Conservation (phyloP, 2,797 vertebrate genomes). For the Paguma larvata region DNA sequence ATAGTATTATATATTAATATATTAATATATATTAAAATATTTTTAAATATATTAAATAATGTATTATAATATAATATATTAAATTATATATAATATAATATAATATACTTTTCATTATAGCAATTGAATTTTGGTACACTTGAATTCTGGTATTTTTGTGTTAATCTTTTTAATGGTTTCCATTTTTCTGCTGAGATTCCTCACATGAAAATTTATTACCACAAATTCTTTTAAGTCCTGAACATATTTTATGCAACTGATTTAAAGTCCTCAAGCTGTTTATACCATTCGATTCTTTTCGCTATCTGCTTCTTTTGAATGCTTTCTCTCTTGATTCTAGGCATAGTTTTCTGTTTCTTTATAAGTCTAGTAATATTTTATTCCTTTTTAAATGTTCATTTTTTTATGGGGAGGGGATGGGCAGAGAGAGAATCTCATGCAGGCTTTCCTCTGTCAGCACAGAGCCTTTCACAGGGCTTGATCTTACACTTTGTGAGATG, state of each 20-base stretch:
- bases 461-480: too few relatives aligned
- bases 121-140: neutral
- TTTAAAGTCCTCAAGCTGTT: neutral
- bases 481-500: too few relatives aligned
- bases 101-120: neutral
- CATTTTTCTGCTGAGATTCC: neutral
- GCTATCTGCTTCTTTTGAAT: neutral
- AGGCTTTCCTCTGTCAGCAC: too few relatives aligned
- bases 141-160: neutral
- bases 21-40: too few relatives aligned
- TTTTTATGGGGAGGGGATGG: too few relatives aligned
- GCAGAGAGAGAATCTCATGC: too few relatives aligned
- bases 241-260: neutral
- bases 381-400: neutral
- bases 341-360: neutral
- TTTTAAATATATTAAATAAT: too few relatives aligned
- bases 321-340: neutral
- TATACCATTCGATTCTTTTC: neutral
- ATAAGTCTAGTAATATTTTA: neutral
- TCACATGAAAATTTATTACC: neutral
- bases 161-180: neutral
- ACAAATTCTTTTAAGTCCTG: neutral
- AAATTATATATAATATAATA: too few relatives aligned
- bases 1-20: too few relatives aligned
- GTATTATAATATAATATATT: too few relatives aligned